phyloP scores from a whole-genome alignment of 2,888 invertebrate genomes.

The Pardosa pseudoannulata region DNA sequence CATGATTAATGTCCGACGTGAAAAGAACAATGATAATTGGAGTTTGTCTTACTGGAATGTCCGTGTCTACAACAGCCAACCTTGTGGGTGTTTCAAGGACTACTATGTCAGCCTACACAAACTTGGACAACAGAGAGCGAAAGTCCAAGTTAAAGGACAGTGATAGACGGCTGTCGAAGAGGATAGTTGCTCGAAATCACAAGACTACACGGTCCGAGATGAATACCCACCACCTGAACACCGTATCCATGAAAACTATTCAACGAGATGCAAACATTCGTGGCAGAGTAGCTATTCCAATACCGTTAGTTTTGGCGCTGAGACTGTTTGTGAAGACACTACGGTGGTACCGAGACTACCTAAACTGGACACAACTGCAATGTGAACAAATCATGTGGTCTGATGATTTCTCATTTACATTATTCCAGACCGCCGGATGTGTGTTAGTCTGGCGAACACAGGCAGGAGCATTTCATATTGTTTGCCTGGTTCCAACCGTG shows the following conservation, averaged over 20 bases:
- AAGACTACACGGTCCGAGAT: conserved; percentile 18
- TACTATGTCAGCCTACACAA: conserved; percentile 18
- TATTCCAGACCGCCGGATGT: no score
- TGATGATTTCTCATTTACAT: no score
- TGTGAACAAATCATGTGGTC: conserved; percentile 2
- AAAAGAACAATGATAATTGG: not conserved
- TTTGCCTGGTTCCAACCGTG: no score
- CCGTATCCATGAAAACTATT: conserved; percentile 23
- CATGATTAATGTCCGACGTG: no score
- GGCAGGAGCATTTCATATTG: no score
- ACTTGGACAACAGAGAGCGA: conserved; percentile 8
- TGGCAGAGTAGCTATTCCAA: conserved; percentile 30
- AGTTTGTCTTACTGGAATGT: not conserved
- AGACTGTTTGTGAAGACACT: not conserved
- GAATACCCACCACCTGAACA: not conserved
- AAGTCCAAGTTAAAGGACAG: not conserved
- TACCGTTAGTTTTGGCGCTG: not conserved
- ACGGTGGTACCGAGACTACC: not conserved
- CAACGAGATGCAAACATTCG: conserved; percentile 22
- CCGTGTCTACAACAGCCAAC: conserved; percentile 18
- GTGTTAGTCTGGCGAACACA: no score
- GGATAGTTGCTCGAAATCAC: not conserved
- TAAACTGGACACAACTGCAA: not conserved
- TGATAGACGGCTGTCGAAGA: not conserved
- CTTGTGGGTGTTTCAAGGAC: conserved; percentile 21